phyloP scores from a whole-genome alignment of 2,888 invertebrate species.

The Caenorhabditis sp. region DNA sequence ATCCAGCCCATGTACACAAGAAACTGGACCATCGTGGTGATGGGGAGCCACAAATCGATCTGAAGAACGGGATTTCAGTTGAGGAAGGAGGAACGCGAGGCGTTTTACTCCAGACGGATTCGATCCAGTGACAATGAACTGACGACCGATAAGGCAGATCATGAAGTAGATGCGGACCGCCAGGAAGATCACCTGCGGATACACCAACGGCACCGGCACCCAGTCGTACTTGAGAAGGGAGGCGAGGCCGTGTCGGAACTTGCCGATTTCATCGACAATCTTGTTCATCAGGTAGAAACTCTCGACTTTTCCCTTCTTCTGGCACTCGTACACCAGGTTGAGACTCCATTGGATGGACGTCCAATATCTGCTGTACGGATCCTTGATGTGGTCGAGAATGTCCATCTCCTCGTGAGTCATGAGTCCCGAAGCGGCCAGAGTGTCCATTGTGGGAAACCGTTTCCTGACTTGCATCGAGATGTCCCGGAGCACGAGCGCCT shows the following conservation, averaged over 20 bases:
- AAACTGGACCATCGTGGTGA: conserved; percentile 74
- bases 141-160: conserved; percentile 66
- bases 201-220: conserved; percentile 69
- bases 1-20: conserved; percentile 73
- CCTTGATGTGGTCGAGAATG: conserved; percentile 70
- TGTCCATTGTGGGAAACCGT: conserved; percentile 71
- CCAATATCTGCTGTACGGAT: conserved; percentile 73
- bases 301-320: conserved; percentile 63
- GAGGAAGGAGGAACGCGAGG: not conserved
- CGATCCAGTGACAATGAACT: conserved; percentile 66
- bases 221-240: conserved; percentile 71
- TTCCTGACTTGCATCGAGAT: conserved; percentile 71
- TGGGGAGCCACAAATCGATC: conserved; percentile 75
- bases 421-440: conserved; percentile 65
- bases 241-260: conserved; percentile 69
- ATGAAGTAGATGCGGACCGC: conserved; percentile 69
- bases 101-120: conserved; percentile 59
- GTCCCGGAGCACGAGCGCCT: conserved; percentile 68
- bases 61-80: conserved; percentile 14
- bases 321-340: conserved; percentile 67
- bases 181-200: conserved; percentile 67
- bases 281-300: conserved; percentile 73
- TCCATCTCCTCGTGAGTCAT: conserved; percentile 71
- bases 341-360: conserved; percentile 70
- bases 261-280: conserved; percentile 68